Conservation (phyloP, 2,888 invertebrate genomes). For the Limnephilus auricula region DNA sequence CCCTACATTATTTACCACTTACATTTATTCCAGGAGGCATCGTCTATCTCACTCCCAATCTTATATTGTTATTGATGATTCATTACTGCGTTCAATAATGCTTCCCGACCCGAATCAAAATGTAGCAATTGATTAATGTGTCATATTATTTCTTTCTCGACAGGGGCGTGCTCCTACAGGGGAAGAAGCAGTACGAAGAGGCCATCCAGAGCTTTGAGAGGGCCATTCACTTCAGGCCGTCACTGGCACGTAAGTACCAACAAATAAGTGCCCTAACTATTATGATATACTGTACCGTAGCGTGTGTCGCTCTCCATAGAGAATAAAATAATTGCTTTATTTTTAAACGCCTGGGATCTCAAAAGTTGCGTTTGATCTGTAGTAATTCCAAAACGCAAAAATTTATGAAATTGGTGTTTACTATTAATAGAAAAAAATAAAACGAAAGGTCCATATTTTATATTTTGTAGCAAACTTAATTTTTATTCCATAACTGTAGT, state of each 20-base stretch:
- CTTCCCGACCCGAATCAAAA: conserved; percentile 40
- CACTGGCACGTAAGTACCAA: conserved; percentile 90
- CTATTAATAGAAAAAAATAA: too few species aligned
- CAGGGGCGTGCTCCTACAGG: conserved; percentile 95
- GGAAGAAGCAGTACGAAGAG: conserved; percentile 90
- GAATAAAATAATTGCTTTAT: too few species aligned
- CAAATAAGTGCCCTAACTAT: not conserved
- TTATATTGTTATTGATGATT: conserved; percentile 45
- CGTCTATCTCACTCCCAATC: not conserved
- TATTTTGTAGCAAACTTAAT: too few species aligned
- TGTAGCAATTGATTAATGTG: conserved; percentile 41
- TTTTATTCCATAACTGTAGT: too few species aligned
- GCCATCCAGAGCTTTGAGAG: conserved; percentile 94
- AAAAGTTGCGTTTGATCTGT: too few species aligned
- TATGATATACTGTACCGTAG: too few species aligned
- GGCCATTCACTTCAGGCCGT: conserved; percentile 95
- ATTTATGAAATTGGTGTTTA: too few species aligned
- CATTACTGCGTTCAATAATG: conserved; percentile 2
- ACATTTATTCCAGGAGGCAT: not conserved
- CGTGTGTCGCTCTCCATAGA: too few species aligned
- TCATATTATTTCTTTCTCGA: conserved; percentile 66
- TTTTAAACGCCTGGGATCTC: too few species aligned
- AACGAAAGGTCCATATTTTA: too few species aligned
- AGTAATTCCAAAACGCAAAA: too few species aligned
- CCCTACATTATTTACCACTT: conserved; percentile 11